These are phyloP conservation scores for Saccostrea cuccullata DNA, from an alignment of 1,140 invertebrate species.

Conservation along the genomic window DNA sequence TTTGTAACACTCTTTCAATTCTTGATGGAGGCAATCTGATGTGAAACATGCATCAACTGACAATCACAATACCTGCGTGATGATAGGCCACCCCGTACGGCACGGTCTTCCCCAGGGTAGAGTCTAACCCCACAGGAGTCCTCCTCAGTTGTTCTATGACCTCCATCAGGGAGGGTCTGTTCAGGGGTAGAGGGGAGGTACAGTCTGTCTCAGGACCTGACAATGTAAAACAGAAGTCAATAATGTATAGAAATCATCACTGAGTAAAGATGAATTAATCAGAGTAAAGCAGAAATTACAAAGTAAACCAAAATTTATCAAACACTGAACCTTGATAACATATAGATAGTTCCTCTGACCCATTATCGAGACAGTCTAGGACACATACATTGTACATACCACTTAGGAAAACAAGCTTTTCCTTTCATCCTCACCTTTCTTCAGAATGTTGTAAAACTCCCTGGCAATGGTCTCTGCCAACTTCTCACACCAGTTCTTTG, in stretches of 20 bases:
- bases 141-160: conserved; percentile 90
- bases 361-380: no score
- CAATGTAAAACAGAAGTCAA: no score
- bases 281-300: no score
- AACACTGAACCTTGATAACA: no score
- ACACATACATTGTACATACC: no score
- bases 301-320: no score
- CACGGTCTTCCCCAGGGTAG: conserved; percentile 86
- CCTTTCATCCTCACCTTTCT: background rate
- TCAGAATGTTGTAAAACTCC: conserved; percentile 81
- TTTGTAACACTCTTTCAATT: no score
- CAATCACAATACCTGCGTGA: conserved; percentile 87
- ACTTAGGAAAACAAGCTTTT: background rate
- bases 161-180: conserved; percentile 84
- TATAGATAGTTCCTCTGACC: no score
- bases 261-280: no score
- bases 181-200: conserved; percentile 80
- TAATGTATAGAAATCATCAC: no score
- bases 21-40: no score
- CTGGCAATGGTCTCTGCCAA: conserved; percentile 89
- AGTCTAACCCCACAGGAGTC: conserved; percentile 91
- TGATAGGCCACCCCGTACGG: conserved; percentile 96
- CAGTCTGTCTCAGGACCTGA: background rate
- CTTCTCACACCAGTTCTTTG: conserved; percentile 96
- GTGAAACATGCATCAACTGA: no score